Evolutionary conservation across 2,113 vertebrate species (phyloP).

Genomic region (Varanus komodoensis): DNA sequence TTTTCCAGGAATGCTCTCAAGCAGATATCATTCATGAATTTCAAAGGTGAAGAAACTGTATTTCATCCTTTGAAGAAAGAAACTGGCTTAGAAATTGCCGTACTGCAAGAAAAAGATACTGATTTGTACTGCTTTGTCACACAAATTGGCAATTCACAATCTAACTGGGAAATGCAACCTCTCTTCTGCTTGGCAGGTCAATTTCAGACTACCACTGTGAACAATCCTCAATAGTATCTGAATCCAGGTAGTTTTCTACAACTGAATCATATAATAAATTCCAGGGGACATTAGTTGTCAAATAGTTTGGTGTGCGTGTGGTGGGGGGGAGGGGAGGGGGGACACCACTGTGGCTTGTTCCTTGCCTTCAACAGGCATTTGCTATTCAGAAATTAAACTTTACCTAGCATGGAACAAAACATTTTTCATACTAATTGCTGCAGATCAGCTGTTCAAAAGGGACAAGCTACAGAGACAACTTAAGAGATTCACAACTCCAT

Average conservation of each 20-base stretch:
- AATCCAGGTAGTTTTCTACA: neutral
- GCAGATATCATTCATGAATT: neutral
- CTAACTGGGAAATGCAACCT: neutral
- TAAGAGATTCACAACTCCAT: neutral
- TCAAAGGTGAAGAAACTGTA: neutral
- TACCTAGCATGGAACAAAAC: neutral
- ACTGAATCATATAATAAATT: neutral
- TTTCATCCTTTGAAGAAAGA: neutral
- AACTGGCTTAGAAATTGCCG: neutral
- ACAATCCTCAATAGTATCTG: neutral
- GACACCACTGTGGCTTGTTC: neutral
- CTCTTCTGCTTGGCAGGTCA: neutral
- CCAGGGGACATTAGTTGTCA: neutral
- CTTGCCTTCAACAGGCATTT: neutral
- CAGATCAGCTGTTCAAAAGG: neutral
- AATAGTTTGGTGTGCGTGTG: neutral
- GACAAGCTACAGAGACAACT: neutral
- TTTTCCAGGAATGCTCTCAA: neutral
- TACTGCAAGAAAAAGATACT: neutral
- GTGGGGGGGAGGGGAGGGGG: neutral
- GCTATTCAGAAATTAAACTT: neutral
- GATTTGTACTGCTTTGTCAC: neutral
- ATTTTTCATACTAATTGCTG: neutral
- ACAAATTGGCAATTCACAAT: neutral
- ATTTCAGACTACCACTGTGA: neutral